Evolutionary conservation across 2,113 vertebrate genomes (phyloP), one percentile per base, ranked within the genome.

Genomic region (Tupaia chinensis): DNA sequence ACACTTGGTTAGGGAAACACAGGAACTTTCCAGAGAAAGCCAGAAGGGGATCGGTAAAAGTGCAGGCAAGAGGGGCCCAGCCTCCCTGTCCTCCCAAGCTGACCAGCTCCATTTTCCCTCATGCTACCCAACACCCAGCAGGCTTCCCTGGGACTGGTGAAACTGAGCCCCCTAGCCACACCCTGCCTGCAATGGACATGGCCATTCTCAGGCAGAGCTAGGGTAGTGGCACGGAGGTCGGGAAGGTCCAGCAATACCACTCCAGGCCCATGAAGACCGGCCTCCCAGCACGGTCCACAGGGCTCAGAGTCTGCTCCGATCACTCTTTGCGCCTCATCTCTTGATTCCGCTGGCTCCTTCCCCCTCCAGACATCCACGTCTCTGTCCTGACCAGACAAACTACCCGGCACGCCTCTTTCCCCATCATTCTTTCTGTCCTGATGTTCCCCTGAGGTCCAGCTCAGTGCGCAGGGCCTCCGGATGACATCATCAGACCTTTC

Each of bases 1-100:
- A 95, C n/a, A 91, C 12, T 82, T 76, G 56, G 29, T 87, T 80
- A 94, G 32, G 94, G 76, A 89, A 96, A 65, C 70, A 20, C 1
- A 54, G 82, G 73, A 78, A 74, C 58, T 85, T 93, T 79, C 61
- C 63, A 70, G 58, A 93, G 60, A 92, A 91, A 14, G 53, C 27
- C 27, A 12, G 1, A 92, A 85, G 34, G 56, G 29, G 1, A 23
- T 3, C 56, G 11, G 58, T 5, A 74, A 81, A 92, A 76, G 54
- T 22, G 3, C 53, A 32, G 66, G 58, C 0, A 6, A 77, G 23
- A n/a, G 5, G 2, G 60, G 14, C 3, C 17, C 44, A 5, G 15
- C 15, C 10, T 53, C 6, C n/a, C 10, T 13, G 58, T 65, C 54
- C 8, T 44, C n/a, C 29, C n/a, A 20, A 65, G 63, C 3, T 1